Conservation (phyloP, 1,140 invertebrate species). For the Drosophila yakuba region DNA sequence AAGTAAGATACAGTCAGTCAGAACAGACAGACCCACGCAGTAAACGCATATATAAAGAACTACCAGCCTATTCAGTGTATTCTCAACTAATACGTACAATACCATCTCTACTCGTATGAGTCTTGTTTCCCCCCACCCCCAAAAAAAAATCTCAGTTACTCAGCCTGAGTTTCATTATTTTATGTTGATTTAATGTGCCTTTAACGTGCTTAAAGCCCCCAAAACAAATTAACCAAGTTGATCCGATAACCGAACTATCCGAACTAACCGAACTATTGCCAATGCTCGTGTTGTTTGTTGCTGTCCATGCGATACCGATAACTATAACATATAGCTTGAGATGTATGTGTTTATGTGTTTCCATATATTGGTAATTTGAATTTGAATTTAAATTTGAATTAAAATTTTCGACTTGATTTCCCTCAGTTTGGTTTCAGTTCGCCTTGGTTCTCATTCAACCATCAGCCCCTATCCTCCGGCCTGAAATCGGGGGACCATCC, state of each 20-base stretch:
- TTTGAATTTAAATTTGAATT: background rate
- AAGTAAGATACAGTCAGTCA: slow-evolving; percentile 69
- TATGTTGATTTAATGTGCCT: slow-evolving; percentile 11
- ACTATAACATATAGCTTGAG: slow-evolving; percentile 36
- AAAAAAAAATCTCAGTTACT: slow-evolving; percentile 7
- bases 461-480: slow-evolving; percentile 26
- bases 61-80: slow-evolving; percentile 38
- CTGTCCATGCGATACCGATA: slow-evolving; percentile 27
- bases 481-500: slow-evolving; percentile 33
- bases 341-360: slow-evolving; percentile 51
- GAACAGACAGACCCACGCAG: slow-evolving; percentile 57
- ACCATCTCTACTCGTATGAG: slow-evolving; percentile 19
- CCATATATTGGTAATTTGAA: slow-evolving; percentile 40
- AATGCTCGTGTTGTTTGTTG: slow-evolving; percentile 19
- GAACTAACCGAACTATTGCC: slow-evolving; percentile 18
- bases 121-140: background rate
- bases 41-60: slow-evolving; percentile 49
- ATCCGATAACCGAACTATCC: slow-evolving; percentile 27
- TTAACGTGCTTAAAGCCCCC: background rate
- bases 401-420: slow-evolving; percentile 7
- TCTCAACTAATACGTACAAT: slow-evolving; percentile 25
- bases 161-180: slow-evolving; percentile 34
- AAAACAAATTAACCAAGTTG: slow-evolving; percentile 24
- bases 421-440: slow-evolving; percentile 22
- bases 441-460: slow-evolving; percentile 30